Evolutionary conservation across 2,888 invertebrate genomes (phyloP), one percentile per base, ranked within the genome.

Genomic region (Heliconius charithonia): DNA sequence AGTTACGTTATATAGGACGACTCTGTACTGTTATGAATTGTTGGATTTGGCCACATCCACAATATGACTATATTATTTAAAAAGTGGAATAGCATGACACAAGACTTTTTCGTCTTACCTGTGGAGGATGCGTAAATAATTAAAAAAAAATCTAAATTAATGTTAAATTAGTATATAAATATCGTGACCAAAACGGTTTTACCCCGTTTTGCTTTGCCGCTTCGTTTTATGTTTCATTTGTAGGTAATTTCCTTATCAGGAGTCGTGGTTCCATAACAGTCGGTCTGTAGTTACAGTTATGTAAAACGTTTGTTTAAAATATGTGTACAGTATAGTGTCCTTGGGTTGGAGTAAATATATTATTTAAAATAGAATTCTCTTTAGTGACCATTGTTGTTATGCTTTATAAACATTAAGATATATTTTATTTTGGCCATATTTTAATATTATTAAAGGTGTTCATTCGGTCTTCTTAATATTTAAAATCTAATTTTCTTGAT

Each of bases 181-280:
- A 56, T n/a, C 22, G 41, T 25, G 13, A 10, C 37, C 2, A 25
- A 25, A 56, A 32, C 9, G n/a, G 56, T 16, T 16, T 59, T 72
- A 37, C 72, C 71, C 25, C 32, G 3, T 19, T 16, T 16, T 7
- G 12, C n/a, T 41, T 1, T 25, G 9, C 41, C 41, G 9, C 13
- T 16, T 7, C 2, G 13, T 22, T 29, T 70, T 22, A n/a, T 37
- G 25, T 45, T 69, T 72, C 0, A 71, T 29, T 37, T 59, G n/a
- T 72, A 59, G 59, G 72, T 59, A 72, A 59, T 72, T 72, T 72
- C 25, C 37, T 72, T 59, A 72, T 59, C 72, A 72, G 22, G 29
- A 72, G 29, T 72, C 59, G 45, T 69, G 25, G 25, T 25, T 69
- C 25, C 19, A 72, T 25, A 59, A 59, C 59, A 32, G 29, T 37